Evolutionary conservation across 2,797 vertebrate genomes (phyloP).

Genomic region (Ceyx erithaca): DNA sequence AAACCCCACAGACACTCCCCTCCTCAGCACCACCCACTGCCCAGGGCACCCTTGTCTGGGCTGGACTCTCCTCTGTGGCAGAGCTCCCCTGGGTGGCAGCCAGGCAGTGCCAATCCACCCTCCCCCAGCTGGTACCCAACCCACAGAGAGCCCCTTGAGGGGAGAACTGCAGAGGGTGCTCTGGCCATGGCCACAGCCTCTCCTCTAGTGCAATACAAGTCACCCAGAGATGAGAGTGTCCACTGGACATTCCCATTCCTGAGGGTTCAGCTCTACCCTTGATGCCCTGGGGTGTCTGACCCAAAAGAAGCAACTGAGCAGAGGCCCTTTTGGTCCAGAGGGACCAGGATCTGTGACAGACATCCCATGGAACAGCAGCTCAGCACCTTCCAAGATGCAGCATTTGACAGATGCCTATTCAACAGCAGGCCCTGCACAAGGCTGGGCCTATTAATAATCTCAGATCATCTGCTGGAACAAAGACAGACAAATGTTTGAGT

Average conservation of each 20-base stretch:
- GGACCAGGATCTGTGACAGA: background rate
- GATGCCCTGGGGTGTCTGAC: background rate
- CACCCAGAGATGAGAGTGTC: background rate
- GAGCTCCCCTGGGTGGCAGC: background rate
- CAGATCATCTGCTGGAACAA: slow-evolving; percentile 14
- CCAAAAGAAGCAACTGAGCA: background rate
- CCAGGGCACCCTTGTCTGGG: background rate
- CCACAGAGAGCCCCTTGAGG: background rate
- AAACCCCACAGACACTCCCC: background rate
- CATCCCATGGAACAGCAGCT: background rate
- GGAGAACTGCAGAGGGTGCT: background rate
- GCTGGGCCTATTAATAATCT: background rate
- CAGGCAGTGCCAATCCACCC: background rate
- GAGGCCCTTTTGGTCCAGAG: background rate
- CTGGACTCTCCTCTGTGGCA: rapidly evolving
- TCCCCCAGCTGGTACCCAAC: background rate
- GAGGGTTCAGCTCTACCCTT: background rate
- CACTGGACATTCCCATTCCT: background rate
- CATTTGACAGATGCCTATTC: background rate
- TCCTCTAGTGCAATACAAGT: background rate
- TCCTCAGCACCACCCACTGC: background rate
- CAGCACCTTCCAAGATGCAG: background rate
- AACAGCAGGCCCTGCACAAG: background rate
- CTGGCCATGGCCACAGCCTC: background rate
- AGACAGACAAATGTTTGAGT: slow-evolving; percentile 3